These are phyloP conservation scores for Percina caprodes DNA, from an alignment of 2,113 vertebrate genomes.

Conservation along the genomic window DNA sequence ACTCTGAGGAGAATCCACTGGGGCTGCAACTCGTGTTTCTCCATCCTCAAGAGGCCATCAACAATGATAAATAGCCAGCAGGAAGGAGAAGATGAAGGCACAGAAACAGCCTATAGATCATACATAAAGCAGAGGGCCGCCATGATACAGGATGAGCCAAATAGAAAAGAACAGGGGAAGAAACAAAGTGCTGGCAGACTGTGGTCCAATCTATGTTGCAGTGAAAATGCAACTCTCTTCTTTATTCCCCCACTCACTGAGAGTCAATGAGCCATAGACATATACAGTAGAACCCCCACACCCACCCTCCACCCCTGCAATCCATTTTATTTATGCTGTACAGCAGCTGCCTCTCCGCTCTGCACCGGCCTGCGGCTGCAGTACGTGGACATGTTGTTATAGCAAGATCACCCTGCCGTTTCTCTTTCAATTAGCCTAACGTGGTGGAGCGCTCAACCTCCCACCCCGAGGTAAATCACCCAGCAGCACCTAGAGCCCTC, in stretches of 20 bases:
- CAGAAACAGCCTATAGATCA: conserved; percentile 47
- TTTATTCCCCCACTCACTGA: conserved; percentile 44
- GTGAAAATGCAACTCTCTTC: conserved; percentile 48
- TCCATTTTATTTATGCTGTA: conserved; percentile 79
- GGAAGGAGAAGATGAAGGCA: conserved; percentile 38
- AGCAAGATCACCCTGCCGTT: conserved; percentile 71
- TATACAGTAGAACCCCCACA: conserved; percentile 14
- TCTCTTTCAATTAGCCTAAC: conserved; percentile 80
- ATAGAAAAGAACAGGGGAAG: conserved; percentile 9
- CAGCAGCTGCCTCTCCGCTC: conserved; percentile 63
- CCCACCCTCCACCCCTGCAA: conserved; percentile 44
- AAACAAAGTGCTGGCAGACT: conserved; percentile 59
- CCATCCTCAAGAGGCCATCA: conserved; percentile 48
- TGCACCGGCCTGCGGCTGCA: conserved; percentile 37
- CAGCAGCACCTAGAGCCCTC: conserved; percentile 35
- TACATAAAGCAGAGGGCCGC: conserved; percentile 32
- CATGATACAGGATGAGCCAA: conserved; percentile 19
- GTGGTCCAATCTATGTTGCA: conserved; percentile 65
- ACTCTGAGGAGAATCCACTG: conserved; percentile 38
- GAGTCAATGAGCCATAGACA: conserved; percentile 75
- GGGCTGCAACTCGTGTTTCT: conserved; percentile 15
- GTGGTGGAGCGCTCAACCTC: conserved; percentile 54
- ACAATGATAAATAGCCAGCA: conserved; percentile 63
- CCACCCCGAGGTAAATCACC: conserved; percentile 72
- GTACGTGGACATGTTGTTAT: conserved; percentile 65